Evolutionary conservation across 2,888 invertebrate genomes (phyloP).

Genomic region (Cyclophora albipunctata): DNA sequence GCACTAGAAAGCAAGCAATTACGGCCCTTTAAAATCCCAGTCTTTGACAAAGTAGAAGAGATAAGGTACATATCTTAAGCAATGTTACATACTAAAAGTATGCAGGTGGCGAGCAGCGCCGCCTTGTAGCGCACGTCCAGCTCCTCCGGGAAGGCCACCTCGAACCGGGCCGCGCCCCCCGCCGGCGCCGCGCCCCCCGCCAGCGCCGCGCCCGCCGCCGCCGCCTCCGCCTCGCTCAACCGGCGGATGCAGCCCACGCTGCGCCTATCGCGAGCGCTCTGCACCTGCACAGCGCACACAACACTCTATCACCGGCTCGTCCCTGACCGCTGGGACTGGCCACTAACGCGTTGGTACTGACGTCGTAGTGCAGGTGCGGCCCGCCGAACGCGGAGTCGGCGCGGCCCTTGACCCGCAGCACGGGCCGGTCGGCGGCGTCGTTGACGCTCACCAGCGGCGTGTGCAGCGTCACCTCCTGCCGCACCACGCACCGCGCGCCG

Average conservation of each 20-base stretch:
- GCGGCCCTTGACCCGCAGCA: conserved; percentile 41
- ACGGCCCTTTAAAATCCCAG: too few species aligned
- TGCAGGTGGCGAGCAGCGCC: conserved; percentile 37
- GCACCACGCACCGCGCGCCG: conserved; percentile 34
- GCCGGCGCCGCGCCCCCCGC: too few species aligned
- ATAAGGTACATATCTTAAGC: too few species aligned
- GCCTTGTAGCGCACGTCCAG: conserved; percentile 37
- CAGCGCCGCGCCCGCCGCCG: too few species aligned
- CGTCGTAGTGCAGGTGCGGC: too few species aligned
- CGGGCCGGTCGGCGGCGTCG: conserved; percentile 29
- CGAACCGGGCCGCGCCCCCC: conserved; percentile 24
- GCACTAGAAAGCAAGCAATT: too few species aligned
- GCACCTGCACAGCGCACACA: conserved; percentile 24
- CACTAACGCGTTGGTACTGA: conserved; percentile 23
- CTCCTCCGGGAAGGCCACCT: conserved; percentile 31
- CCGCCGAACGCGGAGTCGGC: neutral
- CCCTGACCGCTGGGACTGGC: conserved; percentile 29
- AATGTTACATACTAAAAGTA: conserved; percentile 18
- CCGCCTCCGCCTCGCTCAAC: too few species aligned
- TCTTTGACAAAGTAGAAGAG: too few species aligned
- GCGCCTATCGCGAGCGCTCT: conserved; percentile 23
- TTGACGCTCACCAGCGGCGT: conserved; percentile 41
- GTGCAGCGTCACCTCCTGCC: conserved; percentile 39
- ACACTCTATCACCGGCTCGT: conserved; percentile 28
- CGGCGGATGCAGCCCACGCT: conserved; percentile 33